These are phyloP conservation scores for Drosophila paranaensis DNA, from an alignment of 2,888 invertebrate species.

Conservation along the genomic window DNA sequence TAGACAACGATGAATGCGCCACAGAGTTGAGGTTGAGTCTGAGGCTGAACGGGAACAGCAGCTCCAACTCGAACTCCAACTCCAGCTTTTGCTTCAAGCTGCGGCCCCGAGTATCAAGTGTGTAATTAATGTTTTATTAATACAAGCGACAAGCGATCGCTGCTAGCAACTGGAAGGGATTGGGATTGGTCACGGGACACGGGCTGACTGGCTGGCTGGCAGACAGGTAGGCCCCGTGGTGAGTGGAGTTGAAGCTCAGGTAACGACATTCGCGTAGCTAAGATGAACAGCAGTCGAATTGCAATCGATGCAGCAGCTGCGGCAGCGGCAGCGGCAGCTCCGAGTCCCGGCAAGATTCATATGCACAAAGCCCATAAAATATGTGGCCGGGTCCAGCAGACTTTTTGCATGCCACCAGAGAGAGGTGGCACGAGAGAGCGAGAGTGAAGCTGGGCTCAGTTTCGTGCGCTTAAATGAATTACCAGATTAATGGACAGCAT, in stretches of 20 bases:
- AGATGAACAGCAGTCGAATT: constrained; percentile 84
- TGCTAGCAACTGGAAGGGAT: constrained; percentile 45
- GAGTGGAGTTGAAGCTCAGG: constrained; percentile 48
- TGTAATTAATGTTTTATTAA: constrained; percentile 85
- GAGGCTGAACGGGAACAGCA: constrained; percentile 12
- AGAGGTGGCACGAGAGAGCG: constrained; percentile 10
- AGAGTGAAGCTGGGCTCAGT: constrained; percentile 58
- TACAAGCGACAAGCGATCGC: constrained; percentile 84
- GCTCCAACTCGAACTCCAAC: constrained; percentile 13
- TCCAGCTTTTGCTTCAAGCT: constrained; percentile 25
- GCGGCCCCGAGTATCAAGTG: constrained; percentile 69
- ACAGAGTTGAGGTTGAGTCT: not conserved
- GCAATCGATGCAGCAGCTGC: constrained; percentile 81
- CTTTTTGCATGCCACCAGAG: constrained; percentile 43
- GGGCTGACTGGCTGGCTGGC: not conserved
- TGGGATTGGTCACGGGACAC: constrained; percentile 32
- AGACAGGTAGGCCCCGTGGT: constrained; percentile 38
- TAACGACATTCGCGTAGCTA: constrained; percentile 56
- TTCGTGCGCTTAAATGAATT: constrained; percentile 83
- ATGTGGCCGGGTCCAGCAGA: constrained; percentile 53
- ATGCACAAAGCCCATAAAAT: constrained; percentile 79
- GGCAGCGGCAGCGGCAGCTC: constrained; percentile 28
- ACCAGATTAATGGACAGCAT: constrained; percentile 85
- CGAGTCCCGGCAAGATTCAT: constrained; percentile 64
- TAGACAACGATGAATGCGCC: constrained; percentile 47